Evolutionary conservation across 2,888 invertebrate species (phyloP).

Genomic region (Formica aserva): DNA sequence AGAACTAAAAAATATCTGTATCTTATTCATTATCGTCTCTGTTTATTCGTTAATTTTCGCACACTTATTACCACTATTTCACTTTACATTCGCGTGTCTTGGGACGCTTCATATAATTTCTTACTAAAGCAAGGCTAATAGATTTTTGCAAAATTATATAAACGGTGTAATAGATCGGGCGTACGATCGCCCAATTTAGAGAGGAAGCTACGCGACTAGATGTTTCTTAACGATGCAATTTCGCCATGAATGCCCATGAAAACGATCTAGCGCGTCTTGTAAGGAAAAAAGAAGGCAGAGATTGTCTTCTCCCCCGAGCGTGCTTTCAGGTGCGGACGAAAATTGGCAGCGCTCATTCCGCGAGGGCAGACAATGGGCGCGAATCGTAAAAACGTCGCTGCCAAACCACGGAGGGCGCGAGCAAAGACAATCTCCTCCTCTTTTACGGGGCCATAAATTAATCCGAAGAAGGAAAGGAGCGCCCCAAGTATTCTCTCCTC

Average conservation of each 20-base stretch:
- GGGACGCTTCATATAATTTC: background rate
- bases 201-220: background rate
- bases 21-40: background rate
- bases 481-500: conserved; percentile 74
- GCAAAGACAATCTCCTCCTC: conserved; percentile 78
- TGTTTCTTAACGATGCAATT: conserved; percentile 39
- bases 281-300: background rate
- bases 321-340: conserved; percentile 63
- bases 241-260: background rate
- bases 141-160: background rate
- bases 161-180: background rate
- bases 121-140: background rate
- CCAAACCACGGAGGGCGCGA: conserved; percentile 78
- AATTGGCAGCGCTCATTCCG: conserved; percentile 69
- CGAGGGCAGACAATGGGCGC: conserved; percentile 72
- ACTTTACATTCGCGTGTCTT: background rate
- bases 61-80: background rate
- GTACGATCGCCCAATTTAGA: conserved; percentile 3
- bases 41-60: background rate
- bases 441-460: conserved; percentile 82
- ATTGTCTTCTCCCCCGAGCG: conserved; percentile 47
- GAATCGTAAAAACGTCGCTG: conserved; percentile 81
- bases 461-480: conserved; percentile 70
- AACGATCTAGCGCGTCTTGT: background rate
- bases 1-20: background rate